phyloP scores from a whole-genome alignment of 2,113 vertebrate genomes.

The Tetrao urogallus region DNA sequence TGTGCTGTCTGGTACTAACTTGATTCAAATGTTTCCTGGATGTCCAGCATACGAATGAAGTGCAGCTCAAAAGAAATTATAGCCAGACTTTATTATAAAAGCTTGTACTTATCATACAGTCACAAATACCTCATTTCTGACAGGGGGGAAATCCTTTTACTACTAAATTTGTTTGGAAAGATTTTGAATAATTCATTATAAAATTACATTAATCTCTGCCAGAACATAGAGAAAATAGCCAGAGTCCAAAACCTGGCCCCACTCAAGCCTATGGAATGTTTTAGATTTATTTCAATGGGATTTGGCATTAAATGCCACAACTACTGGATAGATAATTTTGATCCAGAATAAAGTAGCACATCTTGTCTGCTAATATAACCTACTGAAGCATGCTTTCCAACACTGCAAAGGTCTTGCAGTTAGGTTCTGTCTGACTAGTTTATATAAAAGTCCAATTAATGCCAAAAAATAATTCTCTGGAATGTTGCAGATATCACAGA shows the following conservation, averaged over 20 bases:
- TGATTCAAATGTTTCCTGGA: slow-evolving; percentile 47
- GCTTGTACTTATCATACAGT: neutral
- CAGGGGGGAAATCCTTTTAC: slow-evolving; percentile 43
- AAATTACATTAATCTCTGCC: slow-evolving; percentile 34
- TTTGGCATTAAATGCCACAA: slow-evolving; percentile 33
- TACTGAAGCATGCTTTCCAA: neutral
- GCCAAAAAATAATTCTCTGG: slow-evolving; percentile 29
- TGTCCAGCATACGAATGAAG: slow-evolving; percentile 43
- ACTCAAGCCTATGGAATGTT: neutral
- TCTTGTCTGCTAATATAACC: neutral
- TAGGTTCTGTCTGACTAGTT: neutral
- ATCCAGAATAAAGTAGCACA: neutral
- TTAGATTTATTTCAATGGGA: neutral
- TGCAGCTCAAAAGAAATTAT: slow-evolving; percentile 32
- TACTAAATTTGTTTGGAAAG: slow-evolving; percentile 27
- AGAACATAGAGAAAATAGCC: neutral
- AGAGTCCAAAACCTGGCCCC: neutral
- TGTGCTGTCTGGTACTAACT: slow-evolving; percentile 21
- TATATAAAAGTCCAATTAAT: slow-evolving; percentile 52
- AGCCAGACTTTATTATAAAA: slow-evolving; percentile 41
- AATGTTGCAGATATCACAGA: slow-evolving; percentile 45
- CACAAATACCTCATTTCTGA: slow-evolving; percentile 45
- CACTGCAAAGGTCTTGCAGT: neutral
- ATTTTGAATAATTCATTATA: slow-evolving; percentile 38
- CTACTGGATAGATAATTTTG: slow-evolving; percentile 17